These are phyloP conservation scores for Drosophila nr. perissopoda DNA, from an alignment of 2,888 invertebrate genomes.

Conservation along the genomic window DNA sequence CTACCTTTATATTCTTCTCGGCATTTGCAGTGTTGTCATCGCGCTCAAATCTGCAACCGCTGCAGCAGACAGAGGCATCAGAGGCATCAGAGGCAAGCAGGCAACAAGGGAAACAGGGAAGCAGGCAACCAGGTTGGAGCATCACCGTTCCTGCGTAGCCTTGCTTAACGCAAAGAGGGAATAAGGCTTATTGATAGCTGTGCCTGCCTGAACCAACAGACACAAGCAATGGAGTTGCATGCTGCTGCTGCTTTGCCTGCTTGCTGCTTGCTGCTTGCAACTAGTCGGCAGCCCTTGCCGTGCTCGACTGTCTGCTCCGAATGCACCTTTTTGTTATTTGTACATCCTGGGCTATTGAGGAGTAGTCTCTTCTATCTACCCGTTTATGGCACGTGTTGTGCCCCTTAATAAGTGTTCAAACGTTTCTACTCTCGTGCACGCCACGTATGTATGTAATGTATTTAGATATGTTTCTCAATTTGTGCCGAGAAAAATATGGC, in stretches of 20 bases:
- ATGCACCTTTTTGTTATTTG: conserved; percentile 27
- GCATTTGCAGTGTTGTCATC: conserved; percentile 56
- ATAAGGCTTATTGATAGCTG: conserved; percentile 26
- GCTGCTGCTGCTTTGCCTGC: conserved; percentile 10
- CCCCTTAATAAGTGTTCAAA: neutral
- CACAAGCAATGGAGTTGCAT: conserved; percentile 21
- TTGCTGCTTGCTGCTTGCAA: conserved; percentile 32
- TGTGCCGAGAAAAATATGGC: neutral
- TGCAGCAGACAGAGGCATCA: conserved; percentile 28
- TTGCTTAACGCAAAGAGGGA: conserved; percentile 1
- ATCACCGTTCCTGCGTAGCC: conserved; percentile 26
- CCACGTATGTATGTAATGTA: neutral
- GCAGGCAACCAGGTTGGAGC: conserved; percentile 10
- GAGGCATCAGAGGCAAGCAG: conserved; percentile 8
- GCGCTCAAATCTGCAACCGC: conserved; percentile 72
- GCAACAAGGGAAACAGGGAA: conserved; percentile 12
- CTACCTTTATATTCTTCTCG: conserved; percentile 48
- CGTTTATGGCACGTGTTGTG: conserved; percentile 49
- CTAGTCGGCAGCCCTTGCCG: conserved; percentile 37
- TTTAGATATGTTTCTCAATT: neutral
- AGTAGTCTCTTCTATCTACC: conserved; percentile 3
- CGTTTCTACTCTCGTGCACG: neutral
- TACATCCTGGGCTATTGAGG: conserved; percentile 10
- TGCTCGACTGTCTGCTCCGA: conserved; percentile 32
- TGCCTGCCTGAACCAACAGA: neutral